Conservation (phyloP, 2,113 vertebrate species). For the Peromyscus polionotus region DNA sequence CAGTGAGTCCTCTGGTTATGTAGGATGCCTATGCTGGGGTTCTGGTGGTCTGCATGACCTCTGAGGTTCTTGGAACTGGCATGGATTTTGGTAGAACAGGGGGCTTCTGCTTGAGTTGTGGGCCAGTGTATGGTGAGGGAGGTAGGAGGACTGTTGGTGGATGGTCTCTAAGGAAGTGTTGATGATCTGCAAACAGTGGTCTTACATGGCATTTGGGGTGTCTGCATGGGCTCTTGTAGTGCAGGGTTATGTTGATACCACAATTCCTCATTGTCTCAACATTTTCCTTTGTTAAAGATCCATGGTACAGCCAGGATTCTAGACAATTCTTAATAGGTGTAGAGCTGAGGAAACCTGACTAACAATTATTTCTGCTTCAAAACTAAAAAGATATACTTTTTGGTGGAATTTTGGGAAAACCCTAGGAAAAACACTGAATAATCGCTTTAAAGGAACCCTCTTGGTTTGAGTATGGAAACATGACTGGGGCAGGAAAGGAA, state of each 20-base stretch:
- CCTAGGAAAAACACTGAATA: not conserved
- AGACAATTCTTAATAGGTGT: slow-evolving; percentile 34
- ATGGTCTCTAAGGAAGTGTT: no score
- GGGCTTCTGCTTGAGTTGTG: no score
- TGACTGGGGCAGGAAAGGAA: not conserved
- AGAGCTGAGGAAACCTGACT: not conserved
- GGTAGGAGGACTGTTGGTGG: no score
- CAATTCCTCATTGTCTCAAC: slow-evolving; percentile 15
- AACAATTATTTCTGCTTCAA: not conserved
- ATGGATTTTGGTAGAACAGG: no score
- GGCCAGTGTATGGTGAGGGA: no score
- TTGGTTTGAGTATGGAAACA: not conserved
- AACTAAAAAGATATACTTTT: not conserved
- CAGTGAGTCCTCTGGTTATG: no score
- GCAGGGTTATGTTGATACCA: not conserved
- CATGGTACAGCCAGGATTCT: not conserved
- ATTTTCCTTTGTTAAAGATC: slow-evolving; percentile 1
- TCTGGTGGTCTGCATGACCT: no score
- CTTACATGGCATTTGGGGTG: no score
- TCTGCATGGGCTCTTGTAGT: no score
- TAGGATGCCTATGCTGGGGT: no score
- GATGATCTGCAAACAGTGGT: no score
- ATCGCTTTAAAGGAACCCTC: not conserved
- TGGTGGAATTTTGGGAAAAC: not conserved
- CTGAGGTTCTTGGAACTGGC: no score